These are phyloP conservation scores for Dasyornis broadbenti DNA, from an alignment of 2,113 vertebrate species.

Conservation along the genomic window DNA sequence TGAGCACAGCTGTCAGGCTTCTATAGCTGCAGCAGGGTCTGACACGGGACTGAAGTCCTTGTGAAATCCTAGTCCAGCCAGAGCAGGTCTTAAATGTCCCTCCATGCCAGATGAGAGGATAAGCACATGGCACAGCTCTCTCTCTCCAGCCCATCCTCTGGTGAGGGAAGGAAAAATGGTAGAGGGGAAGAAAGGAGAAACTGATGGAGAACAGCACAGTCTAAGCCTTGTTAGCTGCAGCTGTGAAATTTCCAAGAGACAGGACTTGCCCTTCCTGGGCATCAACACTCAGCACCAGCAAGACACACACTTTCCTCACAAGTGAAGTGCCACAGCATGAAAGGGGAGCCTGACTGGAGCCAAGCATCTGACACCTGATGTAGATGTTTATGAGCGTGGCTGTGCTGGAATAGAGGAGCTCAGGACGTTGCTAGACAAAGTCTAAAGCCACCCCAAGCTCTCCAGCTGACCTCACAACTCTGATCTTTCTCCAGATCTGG, in stretches of 20 bases:
- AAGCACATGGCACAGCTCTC: neutral
- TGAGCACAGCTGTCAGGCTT: neutral
- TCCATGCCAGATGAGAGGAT: neutral
- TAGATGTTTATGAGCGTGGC: neutral
- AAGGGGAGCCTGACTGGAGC: neutral
- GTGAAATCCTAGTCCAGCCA: neutral
- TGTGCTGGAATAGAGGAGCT: neutral
- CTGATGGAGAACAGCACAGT: neutral
- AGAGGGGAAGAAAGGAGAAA: neutral
- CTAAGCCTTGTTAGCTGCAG: neutral
- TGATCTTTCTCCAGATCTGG: neutral
- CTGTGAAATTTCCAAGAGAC: neutral
- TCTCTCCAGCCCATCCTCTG: neutral
- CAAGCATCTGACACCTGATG: neutral
- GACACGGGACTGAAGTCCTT: neutral
- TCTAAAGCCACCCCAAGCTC: neutral
- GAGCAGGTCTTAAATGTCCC: neutral
- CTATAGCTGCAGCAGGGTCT: neutral
- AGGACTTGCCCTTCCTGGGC: neutral
- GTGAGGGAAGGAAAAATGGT: neutral
- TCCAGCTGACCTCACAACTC: neutral
- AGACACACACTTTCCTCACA: neutral
- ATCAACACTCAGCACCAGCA: neutral
- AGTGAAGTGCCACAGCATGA: neutral
- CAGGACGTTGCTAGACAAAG: neutral